A percentile compares a stretch with the other conserved stretches of the same genome.
Evolutionary conservation across 2,888 invertebrate genomes (phyloP).

Genomic region (Noctua janthe): DNA sequence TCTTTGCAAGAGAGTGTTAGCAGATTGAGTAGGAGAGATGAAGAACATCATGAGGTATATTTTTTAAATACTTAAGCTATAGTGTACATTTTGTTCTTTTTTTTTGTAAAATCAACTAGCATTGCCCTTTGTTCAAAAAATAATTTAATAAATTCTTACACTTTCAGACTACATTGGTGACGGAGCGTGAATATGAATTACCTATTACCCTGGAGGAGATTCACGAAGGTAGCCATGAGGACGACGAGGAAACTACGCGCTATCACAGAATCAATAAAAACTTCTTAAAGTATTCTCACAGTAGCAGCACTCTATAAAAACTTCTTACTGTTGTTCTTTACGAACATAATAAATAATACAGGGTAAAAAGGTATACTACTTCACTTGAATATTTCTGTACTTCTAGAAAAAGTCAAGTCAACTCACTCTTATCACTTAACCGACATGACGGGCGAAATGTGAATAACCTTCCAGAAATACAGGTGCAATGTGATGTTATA

Average conservation of each 20-base stretch:
- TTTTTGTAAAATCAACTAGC: neutral
- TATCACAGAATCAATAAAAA: constrained; percentile 77
- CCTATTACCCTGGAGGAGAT: constrained; percentile 84
- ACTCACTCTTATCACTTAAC: neutral
- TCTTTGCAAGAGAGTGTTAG: constrained; percentile 89
- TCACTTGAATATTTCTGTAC: constrained; percentile 20
- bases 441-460: neutral
- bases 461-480: neutral
- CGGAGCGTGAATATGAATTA: constrained; percentile 75
- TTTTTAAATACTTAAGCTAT: neutral
- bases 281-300: constrained; percentile 80
- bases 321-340: constrained; percentile 6
- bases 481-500: constrained; percentile 4
- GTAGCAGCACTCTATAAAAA: constrained; percentile 82
- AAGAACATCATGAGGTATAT: constrained; percentile 79
- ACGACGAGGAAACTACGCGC: constrained; percentile 81
- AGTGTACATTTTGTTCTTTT: neutral
- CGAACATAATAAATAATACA: constrained; percentile 41
- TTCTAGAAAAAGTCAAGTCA: constrained; percentile 1
- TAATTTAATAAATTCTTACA: neutral
- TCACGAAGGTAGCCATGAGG: constrained; percentile 85
- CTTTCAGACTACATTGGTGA: constrained; percentile 81
- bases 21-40: constrained; percentile 77
- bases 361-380: constrained; percentile 52
- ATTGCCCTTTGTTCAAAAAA: neutral